Conservation (phyloP, 2,797 vertebrate genomes). For the Phalanger gymnotis region DNA sequence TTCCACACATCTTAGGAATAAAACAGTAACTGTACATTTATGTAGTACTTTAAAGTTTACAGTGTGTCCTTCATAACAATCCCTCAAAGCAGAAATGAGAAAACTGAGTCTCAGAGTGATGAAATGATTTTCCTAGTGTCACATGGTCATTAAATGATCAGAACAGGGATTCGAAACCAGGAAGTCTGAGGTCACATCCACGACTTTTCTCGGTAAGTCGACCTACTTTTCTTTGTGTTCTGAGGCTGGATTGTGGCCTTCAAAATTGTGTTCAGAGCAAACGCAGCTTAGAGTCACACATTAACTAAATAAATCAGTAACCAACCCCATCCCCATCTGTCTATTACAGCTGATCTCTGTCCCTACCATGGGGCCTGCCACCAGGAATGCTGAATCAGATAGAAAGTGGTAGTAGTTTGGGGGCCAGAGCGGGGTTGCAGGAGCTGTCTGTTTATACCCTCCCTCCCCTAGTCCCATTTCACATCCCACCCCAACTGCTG, state of each 20-base stretch:
- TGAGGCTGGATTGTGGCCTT: constrained; percentile 21
- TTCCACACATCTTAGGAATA: background rate
- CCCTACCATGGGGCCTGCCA: background rate
- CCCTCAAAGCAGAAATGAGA: background rate
- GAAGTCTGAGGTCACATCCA: background rate
- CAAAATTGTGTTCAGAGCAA: constrained; percentile 12
- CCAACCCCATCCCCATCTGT: background rate
- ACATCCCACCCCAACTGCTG: background rate
- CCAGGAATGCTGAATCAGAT: background rate
- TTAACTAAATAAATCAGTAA: constrained; percentile 30
- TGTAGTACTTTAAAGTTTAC: background rate
- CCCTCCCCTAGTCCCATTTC: background rate
- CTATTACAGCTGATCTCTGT: background rate
- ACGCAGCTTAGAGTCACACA: constrained; percentile 24
- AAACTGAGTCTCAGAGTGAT: background rate
- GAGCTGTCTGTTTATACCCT: background rate
- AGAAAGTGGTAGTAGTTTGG: background rate
- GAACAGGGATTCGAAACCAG: background rate
- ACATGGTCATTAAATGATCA: background rate
- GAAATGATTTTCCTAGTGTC: background rate
- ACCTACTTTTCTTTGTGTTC: background rate
- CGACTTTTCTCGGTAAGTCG: background rate
- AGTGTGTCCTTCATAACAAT: background rate
- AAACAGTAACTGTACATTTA: background rate
- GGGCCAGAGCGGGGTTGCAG: background rate